Evolutionary conservation across 1,140 invertebrate species (phyloP).

Genomic region (Conus betulinus): DNA sequence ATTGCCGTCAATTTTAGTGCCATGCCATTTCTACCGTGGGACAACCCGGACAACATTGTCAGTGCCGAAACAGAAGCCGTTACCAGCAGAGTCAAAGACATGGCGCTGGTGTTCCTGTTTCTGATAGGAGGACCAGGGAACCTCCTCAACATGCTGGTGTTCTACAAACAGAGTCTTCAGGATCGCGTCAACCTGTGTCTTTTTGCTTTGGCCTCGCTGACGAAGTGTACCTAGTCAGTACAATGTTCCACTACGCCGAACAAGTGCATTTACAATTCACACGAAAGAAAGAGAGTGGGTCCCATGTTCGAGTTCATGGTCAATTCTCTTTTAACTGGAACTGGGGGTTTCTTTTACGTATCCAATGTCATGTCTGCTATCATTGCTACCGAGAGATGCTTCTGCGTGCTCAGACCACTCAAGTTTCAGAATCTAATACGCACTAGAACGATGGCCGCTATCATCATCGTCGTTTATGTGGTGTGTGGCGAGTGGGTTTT

Average conservation of each 20-base stretch:
- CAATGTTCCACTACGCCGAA: background rate
- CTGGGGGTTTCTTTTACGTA: background rate
- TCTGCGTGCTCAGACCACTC: background rate
- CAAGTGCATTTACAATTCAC: background rate
- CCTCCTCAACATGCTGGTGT: too few relatives aligned
- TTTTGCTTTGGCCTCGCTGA: too few relatives aligned
- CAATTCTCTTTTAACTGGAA: background rate
- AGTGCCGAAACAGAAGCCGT: too few relatives aligned
- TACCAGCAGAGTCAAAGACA: too few relatives aligned
- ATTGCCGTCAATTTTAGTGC: too few relatives aligned
- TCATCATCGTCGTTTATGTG: background rate
- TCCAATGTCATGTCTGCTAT: background rate
- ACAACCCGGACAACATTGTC: too few relatives aligned
- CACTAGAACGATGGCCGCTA: background rate
- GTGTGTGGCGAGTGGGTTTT: background rate
- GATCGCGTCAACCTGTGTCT: too few relatives aligned
- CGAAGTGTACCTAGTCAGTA: too few relatives aligned
- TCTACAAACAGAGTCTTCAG: too few relatives aligned
- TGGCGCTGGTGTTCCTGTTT: too few relatives aligned
- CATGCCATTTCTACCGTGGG: too few relatives aligned
- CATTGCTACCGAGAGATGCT: slow-evolving; percentile 1
- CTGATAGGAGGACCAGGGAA: too few relatives aligned
- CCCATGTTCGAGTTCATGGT: background rate
- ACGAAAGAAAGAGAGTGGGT: background rate
- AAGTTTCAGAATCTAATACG: background rate